A percentile compares a stretch with the other conserved stretches of the same genome.
phyloP scores from a whole-genome alignment of 2,888 invertebrate species.

The Thysanoteuthis rhombus region DNA sequence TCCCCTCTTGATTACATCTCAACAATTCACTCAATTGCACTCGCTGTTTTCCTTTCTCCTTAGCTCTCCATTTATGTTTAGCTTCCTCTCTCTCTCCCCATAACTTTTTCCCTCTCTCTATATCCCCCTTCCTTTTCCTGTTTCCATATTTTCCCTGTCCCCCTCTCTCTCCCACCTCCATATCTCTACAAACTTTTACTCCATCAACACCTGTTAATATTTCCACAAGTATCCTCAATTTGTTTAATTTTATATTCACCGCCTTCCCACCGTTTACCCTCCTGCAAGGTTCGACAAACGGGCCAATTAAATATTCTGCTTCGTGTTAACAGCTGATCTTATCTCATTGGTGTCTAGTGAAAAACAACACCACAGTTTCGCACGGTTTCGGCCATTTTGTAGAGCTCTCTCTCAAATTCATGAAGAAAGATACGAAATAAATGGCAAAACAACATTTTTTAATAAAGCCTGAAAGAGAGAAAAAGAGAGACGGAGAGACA shows the following conservation, averaged over 20 bases:
- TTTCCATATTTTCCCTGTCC: not conserved
- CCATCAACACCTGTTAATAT: no score
- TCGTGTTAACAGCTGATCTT: not conserved
- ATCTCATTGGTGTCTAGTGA: not conserved
- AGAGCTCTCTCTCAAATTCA: no score
- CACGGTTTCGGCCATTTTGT: not conserved
- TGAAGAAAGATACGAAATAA: no score
- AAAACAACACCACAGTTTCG: not conserved
- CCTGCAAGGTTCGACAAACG: not conserved
- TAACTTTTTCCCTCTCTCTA: not conserved
- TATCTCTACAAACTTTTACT: no score
- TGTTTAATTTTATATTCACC: not conserved
- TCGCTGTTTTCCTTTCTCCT: not conserved
- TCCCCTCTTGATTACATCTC: not conserved
- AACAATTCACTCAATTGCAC: no score
- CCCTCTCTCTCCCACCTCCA: not conserved
- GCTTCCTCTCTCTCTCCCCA: not conserved
- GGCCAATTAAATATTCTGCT: not conserved
- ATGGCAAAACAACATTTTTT: no score
- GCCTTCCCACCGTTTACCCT: not conserved
- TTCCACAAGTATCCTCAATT: not conserved
- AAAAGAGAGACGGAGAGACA: no score
- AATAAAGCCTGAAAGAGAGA: no score
- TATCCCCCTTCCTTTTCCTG: not conserved
- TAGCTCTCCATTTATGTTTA: not conserved